Evolutionary conservation across 1,140 invertebrate genomes (phyloP), one percentile per base, ranked within the genome.

Genomic region (Episyrphus balteatus): DNA sequence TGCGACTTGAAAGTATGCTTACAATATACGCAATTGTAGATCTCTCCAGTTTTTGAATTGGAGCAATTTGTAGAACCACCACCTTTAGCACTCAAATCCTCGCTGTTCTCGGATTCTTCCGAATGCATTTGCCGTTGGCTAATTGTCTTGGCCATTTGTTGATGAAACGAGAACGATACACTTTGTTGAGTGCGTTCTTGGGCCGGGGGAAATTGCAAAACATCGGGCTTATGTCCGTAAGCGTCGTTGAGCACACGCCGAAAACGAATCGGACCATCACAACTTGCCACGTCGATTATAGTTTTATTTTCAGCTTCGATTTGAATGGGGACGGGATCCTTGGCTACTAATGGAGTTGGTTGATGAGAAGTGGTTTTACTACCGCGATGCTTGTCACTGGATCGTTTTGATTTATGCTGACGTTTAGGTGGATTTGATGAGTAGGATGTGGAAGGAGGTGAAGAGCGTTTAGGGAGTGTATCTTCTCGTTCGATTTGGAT

Each of bases 181-280:
- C 69, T 59, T 49, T 69, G 55, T 55, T 70, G 55, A 39, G 58
- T 61, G 41, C 70, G 52, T 53, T 61, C 51, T 36, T 56, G 49
- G 19, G 37, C 30, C 46, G n/a, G 15, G 51, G 41, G 50, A 55
- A 14, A 51, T 45, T 58, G 51, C 69, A 46, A 44, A 3, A 42
- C 57, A 33, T 63, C 68, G 6, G 53, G 68, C 58, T 66, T 59
- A 31, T 50, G 68, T 47, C 75, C 74, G 54, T 85, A 88, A 51
- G 84, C 84, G 38, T 81, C 79, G 55, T 88, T 88, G 7, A 86
- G 63, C 5, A 87, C 82, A 3, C 84, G 70, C 49, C 84, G 84
- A 62, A 92, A 91, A 31, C 81, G 73, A 1, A 92, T 86, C 0
- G 88, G 88, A 0, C 88, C 88, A 66, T 92, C 88, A 66, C 88